Base-by-base conservation (phyloP, 2,888 invertebrate genomes). In the Trachelus stipa region DNA sequence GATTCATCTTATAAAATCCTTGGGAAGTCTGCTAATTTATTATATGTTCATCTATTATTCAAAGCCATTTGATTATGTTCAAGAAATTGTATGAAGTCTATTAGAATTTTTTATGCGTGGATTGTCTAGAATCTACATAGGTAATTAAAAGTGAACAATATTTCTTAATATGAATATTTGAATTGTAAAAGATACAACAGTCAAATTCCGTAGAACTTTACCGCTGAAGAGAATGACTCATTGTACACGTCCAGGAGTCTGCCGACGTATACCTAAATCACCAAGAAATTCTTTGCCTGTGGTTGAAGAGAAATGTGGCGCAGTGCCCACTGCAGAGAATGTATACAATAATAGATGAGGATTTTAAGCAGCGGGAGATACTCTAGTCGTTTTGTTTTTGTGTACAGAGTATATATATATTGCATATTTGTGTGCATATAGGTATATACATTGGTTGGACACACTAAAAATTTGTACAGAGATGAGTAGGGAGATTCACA, bases 271-370 rank as follows among this genome's bases (percentile, higher is more conserved):
- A 6, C 40, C 23, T 56, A 23, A 56, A 56, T 56, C 23, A 56
- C 23, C 9, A 23, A 9, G 23, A 56, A 23, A 56, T 23, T 6
- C 40, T 23, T 56, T 9, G 40, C 40, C 40, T 56, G 23, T 23
- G 23, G 40, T 56, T 56, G 9, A 56, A 56, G 40, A 56, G 40
- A 56, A 56, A 23, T 56, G 40, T 40, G 40, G 40, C 40, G 40
- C 40, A 23, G 40, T 56, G 40, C 40, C 40, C 40, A 75, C 37
- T 76, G 31, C 76, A 76, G 74, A 73, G 23, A 68, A 77, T 77
- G 75, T 37, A 37, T 34, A 76, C 76, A 76, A 76, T 75, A 79
- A 76, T 56, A 56, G 40, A 56, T 56, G 40, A 56, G 40, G 40
- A 56, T 56, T 56, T 56, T 23, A 56, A 56, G 23, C 40, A 56